These are phyloP conservation scores for Hydropsyche betteni DNA, from an alignment of 2,888 invertebrate species.

Conservation along the genomic window DNA sequence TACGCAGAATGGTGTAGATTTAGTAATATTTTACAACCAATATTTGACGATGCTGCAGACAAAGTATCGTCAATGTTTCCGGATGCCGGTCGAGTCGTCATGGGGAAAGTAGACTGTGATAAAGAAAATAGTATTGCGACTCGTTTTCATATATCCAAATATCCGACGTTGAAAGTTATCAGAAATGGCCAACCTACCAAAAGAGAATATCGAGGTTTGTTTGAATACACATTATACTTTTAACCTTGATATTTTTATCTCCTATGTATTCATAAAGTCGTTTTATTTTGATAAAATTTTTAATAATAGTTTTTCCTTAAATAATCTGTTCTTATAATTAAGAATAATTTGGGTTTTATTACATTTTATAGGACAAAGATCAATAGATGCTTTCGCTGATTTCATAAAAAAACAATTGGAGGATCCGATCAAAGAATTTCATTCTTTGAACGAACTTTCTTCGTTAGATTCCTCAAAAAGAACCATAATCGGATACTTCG, in stretches of 20 bases:
- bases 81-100: constrained; percentile 83
- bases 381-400: constrained; percentile 87
- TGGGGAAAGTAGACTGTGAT: constrained; percentile 98
- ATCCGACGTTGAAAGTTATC: constrained; percentile 96
- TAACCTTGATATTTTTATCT: background rate
- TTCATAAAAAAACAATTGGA: constrained; percentile 90
- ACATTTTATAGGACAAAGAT: constrained; percentile 72
- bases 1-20: constrained; percentile 99
- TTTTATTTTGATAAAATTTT: background rate
- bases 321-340: background rate
- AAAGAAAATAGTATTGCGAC: constrained; percentile 86
- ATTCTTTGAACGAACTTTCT: constrained; percentile 75
- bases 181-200: constrained; percentile 90
- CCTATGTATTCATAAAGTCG: background rate
- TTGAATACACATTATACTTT: background rate
- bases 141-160: constrained; percentile 96
- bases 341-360: background rate
- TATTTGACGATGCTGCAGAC: constrained; percentile 95
- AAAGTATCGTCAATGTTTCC: constrained; percentile 83
- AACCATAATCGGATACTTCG: constrained; percentile 92
- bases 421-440: constrained; percentile 84
- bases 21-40: constrained; percentile 95
- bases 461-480: constrained; percentile 82
- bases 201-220: constrained; percentile 86
- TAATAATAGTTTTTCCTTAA: no score